Percentiles rank a stretch among this genome's conserved stretches.
phyloP scores from a whole-genome alignment of 2,888 invertebrate genomes.

The Clunio marinus region DNA sequence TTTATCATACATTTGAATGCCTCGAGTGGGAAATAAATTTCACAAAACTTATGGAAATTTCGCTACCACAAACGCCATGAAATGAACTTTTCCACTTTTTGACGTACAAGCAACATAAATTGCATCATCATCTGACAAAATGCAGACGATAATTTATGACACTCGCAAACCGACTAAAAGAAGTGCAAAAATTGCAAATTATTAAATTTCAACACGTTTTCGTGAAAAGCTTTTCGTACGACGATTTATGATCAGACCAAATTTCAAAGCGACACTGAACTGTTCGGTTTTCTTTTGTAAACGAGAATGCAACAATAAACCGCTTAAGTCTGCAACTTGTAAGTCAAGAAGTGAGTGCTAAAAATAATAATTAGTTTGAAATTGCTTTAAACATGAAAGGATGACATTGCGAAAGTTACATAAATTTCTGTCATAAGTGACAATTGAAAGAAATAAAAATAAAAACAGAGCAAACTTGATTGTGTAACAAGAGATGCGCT shows the following conservation, averaged over 20 bases:
- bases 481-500: slow-evolving; percentile 35
- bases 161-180: neutral
- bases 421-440: slow-evolving; percentile 11
- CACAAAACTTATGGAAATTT: no score
- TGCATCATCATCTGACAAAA: slow-evolving; percentile 28
- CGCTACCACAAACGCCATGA: neutral
- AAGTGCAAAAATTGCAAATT: slow-evolving; percentile 11
- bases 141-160: slow-evolving; percentile 32
- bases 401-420: slow-evolving; percentile 6
- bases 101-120: neutral
- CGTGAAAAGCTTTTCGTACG: slow-evolving; percentile 2
- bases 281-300: neutral
- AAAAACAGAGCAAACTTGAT: slow-evolving; percentile 13
- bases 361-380: slow-evolving; percentile 33
- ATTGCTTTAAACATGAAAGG: slow-evolving; percentile 17
- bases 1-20: no score
- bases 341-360: slow-evolving; percentile 9
- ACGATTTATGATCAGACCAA: neutral
- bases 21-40: no score
- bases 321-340: no score
- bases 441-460: no score
- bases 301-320: no score
- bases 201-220: slow-evolving; percentile 38
- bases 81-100: slow-evolving; percentile 4
- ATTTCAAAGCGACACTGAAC: slow-evolving; percentile 9